Evolutionary conservation across 1,140 invertebrate species (phyloP).

Genomic region (Pogonognathellus flavescens): DNA sequence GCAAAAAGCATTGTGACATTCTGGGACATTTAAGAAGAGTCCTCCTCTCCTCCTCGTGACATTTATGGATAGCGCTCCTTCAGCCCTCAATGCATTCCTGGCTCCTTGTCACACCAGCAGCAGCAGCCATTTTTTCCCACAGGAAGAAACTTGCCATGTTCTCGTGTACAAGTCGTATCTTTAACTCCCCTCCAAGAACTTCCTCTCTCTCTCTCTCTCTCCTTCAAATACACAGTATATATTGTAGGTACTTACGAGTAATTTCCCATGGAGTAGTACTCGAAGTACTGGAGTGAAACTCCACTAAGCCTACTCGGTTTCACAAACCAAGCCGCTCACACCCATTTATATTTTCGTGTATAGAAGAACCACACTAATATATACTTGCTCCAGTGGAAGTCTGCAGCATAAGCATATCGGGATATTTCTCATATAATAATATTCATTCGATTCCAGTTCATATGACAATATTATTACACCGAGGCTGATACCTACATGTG

Average conservation of each 20-base stretch:
- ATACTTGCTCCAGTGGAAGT: too few species aligned
- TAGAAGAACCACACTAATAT: too few species aligned
- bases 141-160: conserved; percentile 52
- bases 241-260: background rate
- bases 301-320: too few species aligned
- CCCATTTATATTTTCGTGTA: too few species aligned
- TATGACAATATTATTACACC: background rate
- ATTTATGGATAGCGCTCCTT: conserved; percentile 58
- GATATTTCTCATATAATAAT: conserved; percentile 1
- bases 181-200: conserved; percentile 13
- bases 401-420: too few species aligned
- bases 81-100: conserved; percentile 27
- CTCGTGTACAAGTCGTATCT: conserved; percentile 41
- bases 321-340: too few species aligned
- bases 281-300: too few species aligned
- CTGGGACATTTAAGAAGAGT: conserved; percentile 59
- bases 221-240: conserved; percentile 1
- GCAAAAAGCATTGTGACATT: conserved; percentile 61
- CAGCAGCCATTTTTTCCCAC: conserved; percentile 47
- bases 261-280: too few species aligned
- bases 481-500: background rate
- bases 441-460: conserved; percentile 2
- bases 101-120: conserved; percentile 51
- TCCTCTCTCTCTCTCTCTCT: background rate
- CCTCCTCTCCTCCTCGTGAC: conserved; percentile 56